Base-by-base conservation (phyloP, 1,140 invertebrate genomes). In the Nebria ingens region DNA sequence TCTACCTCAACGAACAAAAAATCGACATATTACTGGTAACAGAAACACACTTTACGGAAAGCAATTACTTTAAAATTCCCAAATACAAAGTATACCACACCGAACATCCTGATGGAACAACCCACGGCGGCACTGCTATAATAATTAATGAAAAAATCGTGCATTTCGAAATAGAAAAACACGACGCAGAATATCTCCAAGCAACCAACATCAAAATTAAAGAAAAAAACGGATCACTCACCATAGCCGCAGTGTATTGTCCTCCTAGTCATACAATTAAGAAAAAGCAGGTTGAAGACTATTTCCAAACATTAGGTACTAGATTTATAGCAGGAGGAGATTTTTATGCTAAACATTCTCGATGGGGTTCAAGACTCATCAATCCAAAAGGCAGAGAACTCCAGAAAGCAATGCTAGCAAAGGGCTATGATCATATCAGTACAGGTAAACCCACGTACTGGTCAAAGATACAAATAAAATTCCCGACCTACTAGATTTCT, bases 401-500 rank as follows among this genome's bases (percentile, higher is more conserved):
- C 6, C 29, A 53, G 1, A 22, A n/a, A 0, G 51, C 61, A 1
- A 56, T 62, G 40, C 9, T 12, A 6, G 40, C 6, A 11, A 45
- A 45, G 17, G 9, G 17, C 17, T 45, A 45, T 17, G 3, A 45
- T 12, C 40, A 45, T 45, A 45, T 45, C 6, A 45, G 40, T 17
- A 64, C 65, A 12, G 63, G 67, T 2, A 62, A 71, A 59, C 68
- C 69, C 13, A 73, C 68, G 12, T 68, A 73, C 56, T 73, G 70
- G 65, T 66, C 72, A 20, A 58, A 11, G 70, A 69, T 34, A 20
- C 15, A n/a, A 63, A 55, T 29, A 69, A 67, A 66, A 64, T 58
- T 11, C 66, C 70, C 6, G 66, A 71, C 17, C n/a, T 45, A 45
- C 40, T 54, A 11, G 50, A 58, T n/a, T 56, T 58, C 1, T 58